These are phyloP conservation scores for Ricordea florida DNA, from an alignment of 92 coral and sea anemone genomes.

Conservation along the genomic window DNA sequence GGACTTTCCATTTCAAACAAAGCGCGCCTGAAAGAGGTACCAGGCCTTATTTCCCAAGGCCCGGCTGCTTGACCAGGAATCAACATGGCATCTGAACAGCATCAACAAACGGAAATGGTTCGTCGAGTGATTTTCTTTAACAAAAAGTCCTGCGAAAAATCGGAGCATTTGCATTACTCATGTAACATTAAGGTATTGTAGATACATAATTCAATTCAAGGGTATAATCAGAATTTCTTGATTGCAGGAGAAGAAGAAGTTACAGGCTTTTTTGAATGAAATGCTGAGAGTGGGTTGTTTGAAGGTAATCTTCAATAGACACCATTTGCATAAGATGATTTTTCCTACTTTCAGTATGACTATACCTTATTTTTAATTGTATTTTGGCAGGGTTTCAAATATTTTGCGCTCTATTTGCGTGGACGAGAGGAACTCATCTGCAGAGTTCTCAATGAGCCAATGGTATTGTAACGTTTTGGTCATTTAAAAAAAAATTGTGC, in stretches of 20 bases:
- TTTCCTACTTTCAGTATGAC: neutral
- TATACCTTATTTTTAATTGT: neutral
- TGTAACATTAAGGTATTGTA: too few relatives aligned
- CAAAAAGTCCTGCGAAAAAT: too few relatives aligned
- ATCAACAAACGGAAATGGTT: neutral
- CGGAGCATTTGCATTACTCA: too few relatives aligned
- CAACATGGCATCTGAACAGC: constrained; percentile 27
- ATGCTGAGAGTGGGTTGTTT: constrained; percentile 89
- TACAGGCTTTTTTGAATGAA: constrained; percentile 87
- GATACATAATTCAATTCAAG: neutral
- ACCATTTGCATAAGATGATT: neutral
- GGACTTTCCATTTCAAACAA: constrained; percentile 8
- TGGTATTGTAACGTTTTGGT: constrained; percentile 54
- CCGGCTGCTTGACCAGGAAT: neutral
- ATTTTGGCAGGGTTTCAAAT: constrained; percentile 84
- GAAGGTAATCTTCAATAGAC: too few relatives aligned
- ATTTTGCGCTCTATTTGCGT: constrained; percentile 90
- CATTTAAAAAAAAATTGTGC: neutral
- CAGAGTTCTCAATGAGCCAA: constrained; percentile 96
- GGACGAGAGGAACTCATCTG: constrained; percentile 95
- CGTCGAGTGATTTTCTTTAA: too few relatives aligned
- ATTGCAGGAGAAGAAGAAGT: constrained; percentile 89
- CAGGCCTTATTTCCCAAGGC: constrained; percentile 4
- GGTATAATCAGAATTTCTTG: neutral
- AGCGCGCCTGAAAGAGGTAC: constrained; percentile 10